These are phyloP conservation scores for Mirza zaza DNA, from an alignment of 2,113 vertebrate genomes.

Conservation along the genomic window DNA sequence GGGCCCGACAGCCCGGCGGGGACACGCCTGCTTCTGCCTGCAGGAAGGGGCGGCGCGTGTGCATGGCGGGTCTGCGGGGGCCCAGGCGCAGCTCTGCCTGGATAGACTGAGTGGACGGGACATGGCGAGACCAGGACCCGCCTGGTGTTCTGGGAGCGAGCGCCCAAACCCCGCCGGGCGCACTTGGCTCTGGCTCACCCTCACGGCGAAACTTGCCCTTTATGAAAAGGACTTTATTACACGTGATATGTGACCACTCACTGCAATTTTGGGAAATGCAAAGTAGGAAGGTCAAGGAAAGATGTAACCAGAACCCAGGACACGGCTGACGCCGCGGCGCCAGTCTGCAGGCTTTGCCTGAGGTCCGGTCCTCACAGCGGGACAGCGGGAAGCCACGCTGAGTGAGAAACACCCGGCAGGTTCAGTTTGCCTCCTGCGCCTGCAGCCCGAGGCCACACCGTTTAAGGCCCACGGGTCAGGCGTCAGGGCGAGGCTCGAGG, in stretches of 20 bases:
- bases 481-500: accelerated
- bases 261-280: not conserved
- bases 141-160: too few relatives aligned
- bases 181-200: accelerated
- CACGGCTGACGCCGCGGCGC: too few relatives aligned
- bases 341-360: too few relatives aligned
- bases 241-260: accelerated
- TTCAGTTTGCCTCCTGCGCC: not conserved
- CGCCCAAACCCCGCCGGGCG: too few relatives aligned
- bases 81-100: accelerated
- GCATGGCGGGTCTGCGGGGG: not conserved
- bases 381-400: accelerated
- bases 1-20: not conserved
- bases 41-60: accelerated
- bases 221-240: not conserved
- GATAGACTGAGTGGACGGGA: accelerated
- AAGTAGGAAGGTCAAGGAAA: not conserved
- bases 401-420: accelerated
- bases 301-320: accelerated
- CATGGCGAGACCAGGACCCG: accelerated
- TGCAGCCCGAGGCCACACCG: not conserved
- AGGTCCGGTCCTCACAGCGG: accelerated
- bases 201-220: accelerated
- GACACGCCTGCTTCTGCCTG: accelerated
- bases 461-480: not conserved